Base-by-base conservation (phyloP, 2,113 vertebrate genomes). In the Chionis minor region DNA sequence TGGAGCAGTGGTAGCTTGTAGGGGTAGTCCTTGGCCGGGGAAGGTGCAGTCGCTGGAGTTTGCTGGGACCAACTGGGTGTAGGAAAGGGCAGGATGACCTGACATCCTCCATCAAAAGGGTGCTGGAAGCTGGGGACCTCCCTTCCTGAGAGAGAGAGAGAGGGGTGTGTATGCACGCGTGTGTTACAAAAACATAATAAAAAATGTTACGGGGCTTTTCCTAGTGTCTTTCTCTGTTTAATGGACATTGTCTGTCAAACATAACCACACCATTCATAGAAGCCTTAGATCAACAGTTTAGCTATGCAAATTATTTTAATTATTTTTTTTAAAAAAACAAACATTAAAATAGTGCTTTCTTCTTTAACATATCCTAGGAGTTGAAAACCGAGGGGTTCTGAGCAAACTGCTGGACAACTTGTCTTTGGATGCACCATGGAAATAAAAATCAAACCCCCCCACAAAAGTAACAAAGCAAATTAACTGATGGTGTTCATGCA, bases 301-400 rank as follows among this genome's bases (percentile, higher is more conserved):
- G 98, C 98, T 98, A 98, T 98, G 98, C 98, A 98, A 98, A 97
- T 98, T 98, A 98, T 96, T 98, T 98, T 96, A 90, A 97, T 96
- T 96, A 96, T 94, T 97, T 98, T 98, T 97, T 86, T 56, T 19
- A 55, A 94, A 96, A 98, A 94, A 79, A 95, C 84, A 95, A 97
- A 97, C 98, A 98, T 98, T 96, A 97, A 98, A 97, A 96, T 97
- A 98, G 98, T 98, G 97, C 97, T 98, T 98, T 98, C 97, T 98
- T 97, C 97, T 97, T 97, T 96, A 94, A 97, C 95, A 97, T 97
- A 95, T 98, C 98, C 97, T 97, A 97, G 93, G 96, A 97, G 97
- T 97, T 96, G 96, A 95, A 97, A 97, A 96, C 96, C 92, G 96
- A 97, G 95, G 96, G 96, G 95, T 97, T 97, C 92, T 97, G 97